phyloP scores from a whole-genome alignment of 2,113 vertebrate species.

The Chaetura pelagica region DNA sequence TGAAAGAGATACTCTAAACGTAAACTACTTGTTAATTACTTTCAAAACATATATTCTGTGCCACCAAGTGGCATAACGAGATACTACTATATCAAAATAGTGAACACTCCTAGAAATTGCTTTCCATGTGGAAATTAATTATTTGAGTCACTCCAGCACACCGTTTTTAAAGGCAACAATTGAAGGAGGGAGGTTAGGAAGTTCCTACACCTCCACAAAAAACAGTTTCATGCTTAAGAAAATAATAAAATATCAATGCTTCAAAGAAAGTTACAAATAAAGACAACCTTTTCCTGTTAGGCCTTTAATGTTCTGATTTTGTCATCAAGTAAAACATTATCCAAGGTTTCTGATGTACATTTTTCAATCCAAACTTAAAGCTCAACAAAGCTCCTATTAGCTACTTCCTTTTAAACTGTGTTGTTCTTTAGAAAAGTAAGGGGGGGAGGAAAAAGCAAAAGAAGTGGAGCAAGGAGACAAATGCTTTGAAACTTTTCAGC shows the following conservation, averaged over 20 bases:
- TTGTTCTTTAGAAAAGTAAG: neutral
- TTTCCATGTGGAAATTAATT: neutral
- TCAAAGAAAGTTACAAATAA: neutral
- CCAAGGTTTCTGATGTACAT: neutral
- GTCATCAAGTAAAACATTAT: neutral
- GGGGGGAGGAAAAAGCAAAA: neutral
- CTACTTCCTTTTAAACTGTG: neutral
- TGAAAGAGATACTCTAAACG: neutral
- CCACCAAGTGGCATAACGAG: neutral
- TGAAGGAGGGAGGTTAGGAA: neutral
- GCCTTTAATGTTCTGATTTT: neutral
- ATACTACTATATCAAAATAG: neutral
- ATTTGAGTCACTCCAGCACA: neutral
- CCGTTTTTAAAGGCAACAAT: neutral
- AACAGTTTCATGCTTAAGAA: neutral
- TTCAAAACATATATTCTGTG: neutral
- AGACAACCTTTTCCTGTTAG: neutral
- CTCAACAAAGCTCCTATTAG: neutral
- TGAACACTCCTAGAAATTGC: neutral
- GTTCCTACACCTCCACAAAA: neutral
- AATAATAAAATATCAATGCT: neutral
- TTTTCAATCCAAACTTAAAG: neutral
- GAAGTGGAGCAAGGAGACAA: neutral
- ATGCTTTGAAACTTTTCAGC: neutral
- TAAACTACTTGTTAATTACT: neutral